These are phyloP conservation scores for Drosophila mulleri DNA, from an alignment of 2,888 invertebrate genomes.

Conservation along the genomic window DNA sequence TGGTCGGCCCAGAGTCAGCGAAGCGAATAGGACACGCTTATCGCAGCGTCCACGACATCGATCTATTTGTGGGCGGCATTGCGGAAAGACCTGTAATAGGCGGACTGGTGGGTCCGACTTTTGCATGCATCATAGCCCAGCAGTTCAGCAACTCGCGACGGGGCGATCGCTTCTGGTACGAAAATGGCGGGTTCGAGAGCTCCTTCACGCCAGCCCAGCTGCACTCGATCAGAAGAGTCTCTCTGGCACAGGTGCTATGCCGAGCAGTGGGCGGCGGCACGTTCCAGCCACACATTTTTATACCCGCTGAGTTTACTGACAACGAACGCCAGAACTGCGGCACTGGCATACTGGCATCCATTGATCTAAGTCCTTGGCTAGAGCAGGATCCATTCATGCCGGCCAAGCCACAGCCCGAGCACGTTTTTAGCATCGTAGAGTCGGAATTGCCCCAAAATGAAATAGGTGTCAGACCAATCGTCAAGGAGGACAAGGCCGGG, in stretches of 20 bases:
- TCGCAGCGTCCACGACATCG: constrained; percentile 92
- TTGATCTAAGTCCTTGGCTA: constrained; percentile 84
- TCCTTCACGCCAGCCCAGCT: constrained; percentile 92
- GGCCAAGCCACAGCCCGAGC: constrained; percentile 51
- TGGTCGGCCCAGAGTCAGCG: constrained; percentile 88
- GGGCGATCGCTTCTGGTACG: constrained; percentile 94
- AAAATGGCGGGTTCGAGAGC: constrained; percentile 90
- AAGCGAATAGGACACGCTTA: constrained; percentile 88
- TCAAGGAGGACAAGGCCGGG: constrained; percentile 76
- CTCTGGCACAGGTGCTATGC: constrained; percentile 89
- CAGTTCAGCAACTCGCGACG: constrained; percentile 92
- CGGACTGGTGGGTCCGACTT: constrained; percentile 93
- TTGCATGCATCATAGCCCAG: constrained; percentile 94
- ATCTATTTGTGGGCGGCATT: constrained; percentile 92
- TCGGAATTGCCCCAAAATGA: constrained; percentile 30
- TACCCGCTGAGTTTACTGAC: constrained; percentile 81
- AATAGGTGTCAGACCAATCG: constrained; percentile 28
- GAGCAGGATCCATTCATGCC: constrained; percentile 83
- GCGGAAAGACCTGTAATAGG: constrained; percentile 91
- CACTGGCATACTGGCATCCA: constrained; percentile 72
- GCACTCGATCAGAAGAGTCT: constrained; percentile 89
- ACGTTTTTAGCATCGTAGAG: constrained; percentile 61
- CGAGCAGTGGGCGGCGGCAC: constrained; percentile 84
- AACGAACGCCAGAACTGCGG: constrained; percentile 84
- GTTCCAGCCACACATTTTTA: constrained; percentile 84